Evolutionary conservation across 2,888 invertebrate genomes (phyloP), one percentile per base, ranked within the genome.

Genomic region (Herminia tarsipennalis): DNA sequence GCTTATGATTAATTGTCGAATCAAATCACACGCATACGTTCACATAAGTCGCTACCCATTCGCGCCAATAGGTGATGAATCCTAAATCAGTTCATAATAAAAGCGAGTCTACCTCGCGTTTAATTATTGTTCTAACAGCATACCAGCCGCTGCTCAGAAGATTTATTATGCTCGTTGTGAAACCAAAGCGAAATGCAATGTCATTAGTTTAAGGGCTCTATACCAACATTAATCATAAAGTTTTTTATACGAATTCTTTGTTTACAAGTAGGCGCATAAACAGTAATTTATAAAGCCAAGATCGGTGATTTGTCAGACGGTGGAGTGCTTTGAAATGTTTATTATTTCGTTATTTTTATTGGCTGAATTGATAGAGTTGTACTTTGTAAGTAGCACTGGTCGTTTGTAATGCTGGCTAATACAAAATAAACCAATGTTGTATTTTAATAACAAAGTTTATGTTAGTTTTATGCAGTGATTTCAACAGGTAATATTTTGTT

Each of bases 181-280:
- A 83, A 80, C 66, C 67, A 63, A 78, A 78, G 71, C 62, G 66
- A 71, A 75, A 76, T 73, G 64, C 77, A 65, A 76, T 75, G 74
- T 82, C 79, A 86, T 86, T 85, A 84, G 66, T 83, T 56, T 68
- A 77, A 78, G 75, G 77, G 78, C 73, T 71, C 66, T 63, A 67
- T 58, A 53, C 59, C 36, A 45, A 47, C 76, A 83, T 86, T 81
- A 81, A 83, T 88, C 84, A 83, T 72, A 54, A 47, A 48, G 73
- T 72, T 74, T 77, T 73, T 66, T 65, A 60, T 56, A 60, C 43
- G 66, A 66, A 70, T 71, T 73, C 70, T 71, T 69, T 77, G 75
- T 77, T 80, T 70, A 70, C 71, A 70, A 66, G 69, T 71, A 70
- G 61, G 49, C 32, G 41, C 62, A 58, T 67, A 65, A 67, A 70